These are phyloP conservation scores for Yoshiicerus persimilis DNA, from an alignment of 1,140 invertebrate species.

Conservation along the genomic window DNA sequence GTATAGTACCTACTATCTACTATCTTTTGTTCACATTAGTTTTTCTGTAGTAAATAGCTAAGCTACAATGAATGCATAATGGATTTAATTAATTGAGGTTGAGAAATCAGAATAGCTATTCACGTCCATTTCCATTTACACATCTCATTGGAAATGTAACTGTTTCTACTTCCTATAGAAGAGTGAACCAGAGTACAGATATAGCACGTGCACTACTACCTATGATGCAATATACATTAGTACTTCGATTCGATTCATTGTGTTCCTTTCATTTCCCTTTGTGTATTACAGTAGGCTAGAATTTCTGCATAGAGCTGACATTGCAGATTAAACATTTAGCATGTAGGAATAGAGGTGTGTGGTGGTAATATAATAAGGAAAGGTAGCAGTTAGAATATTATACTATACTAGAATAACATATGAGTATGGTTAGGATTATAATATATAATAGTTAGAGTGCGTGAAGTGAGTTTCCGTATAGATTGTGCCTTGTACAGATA, in stretches of 20 bases:
- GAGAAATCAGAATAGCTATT: slow-evolving; percentile 23
- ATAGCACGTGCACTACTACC: no score
- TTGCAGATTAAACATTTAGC: background rate
- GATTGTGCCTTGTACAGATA: background rate
- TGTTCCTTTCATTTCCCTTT: no score
- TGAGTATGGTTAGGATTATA: no score
- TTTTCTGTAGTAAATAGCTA: background rate
- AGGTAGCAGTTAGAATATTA: no score
- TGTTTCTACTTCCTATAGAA: background rate
- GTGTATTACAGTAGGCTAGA: no score
- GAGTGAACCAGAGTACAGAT: no score
- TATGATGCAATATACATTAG: no score
- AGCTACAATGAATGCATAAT: slow-evolving; percentile 23
- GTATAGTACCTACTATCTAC: no score
- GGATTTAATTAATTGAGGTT: slow-evolving; percentile 28
- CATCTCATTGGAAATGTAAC: background rate
- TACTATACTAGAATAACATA: no score
- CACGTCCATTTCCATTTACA: background rate
- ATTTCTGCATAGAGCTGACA: background rate
- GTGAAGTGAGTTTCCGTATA: background rate
- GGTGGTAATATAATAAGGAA: no score
- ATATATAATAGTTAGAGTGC: no score
- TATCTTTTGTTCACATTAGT: background rate
- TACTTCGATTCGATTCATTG: no score
- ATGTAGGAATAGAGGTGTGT: background rate